Base-by-base conservation (phyloP, 37 sponge, comb jelly and placozoan species). In the Beroe ovata region DNA sequence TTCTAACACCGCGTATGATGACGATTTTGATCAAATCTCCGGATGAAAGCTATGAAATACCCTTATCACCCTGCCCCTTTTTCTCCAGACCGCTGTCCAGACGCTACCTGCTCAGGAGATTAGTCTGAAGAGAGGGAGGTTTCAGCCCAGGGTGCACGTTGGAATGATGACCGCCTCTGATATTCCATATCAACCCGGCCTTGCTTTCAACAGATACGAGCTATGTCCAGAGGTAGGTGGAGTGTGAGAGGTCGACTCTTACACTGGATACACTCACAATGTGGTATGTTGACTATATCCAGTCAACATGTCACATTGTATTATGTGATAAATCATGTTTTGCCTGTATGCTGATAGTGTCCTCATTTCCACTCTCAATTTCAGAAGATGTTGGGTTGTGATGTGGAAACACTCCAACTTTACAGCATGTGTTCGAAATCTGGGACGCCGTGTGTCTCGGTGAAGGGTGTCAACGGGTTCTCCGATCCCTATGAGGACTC, bases 381-480 rank as follows among this genome's bases (percentile, higher is more conserved):
- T 36, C 84, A 77, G 84, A 77, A 26, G 26, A n/a, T 77, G 84
- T 29, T 77, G 84, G 84, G 84, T 0, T 42, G 84, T 41, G 84
- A 77, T 25, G 28, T 25, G 3, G 84, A 77, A 54, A 77, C 84
- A 40, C 54, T 77, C 54, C 28, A 77, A 4, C 54, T 77, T 6
- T 77, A 77, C 28, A 39, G 84, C 22, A 77, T 42, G 42, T 77
- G 84, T 40, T 14, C 11, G n/a, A 39, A 42, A 4, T 36, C 84
- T 1, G 84, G 38, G 54, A 77, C 84, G 0, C 84, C 84, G 54
- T 77, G 47, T 40, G 54, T 77, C 54, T 77, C 84, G 0, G n/a
- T 77, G 6, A 77, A 77, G 54, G 38, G 54, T 29, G 84, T 77
- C 16, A 32, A 25, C 22, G 54, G 84, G 22, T 77, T 77, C 54